Evolutionary conservation across 2,888 invertebrate genomes (phyloP), one percentile per base, ranked within the genome.

Genomic region (Taphrorychus bicolor): DNA sequence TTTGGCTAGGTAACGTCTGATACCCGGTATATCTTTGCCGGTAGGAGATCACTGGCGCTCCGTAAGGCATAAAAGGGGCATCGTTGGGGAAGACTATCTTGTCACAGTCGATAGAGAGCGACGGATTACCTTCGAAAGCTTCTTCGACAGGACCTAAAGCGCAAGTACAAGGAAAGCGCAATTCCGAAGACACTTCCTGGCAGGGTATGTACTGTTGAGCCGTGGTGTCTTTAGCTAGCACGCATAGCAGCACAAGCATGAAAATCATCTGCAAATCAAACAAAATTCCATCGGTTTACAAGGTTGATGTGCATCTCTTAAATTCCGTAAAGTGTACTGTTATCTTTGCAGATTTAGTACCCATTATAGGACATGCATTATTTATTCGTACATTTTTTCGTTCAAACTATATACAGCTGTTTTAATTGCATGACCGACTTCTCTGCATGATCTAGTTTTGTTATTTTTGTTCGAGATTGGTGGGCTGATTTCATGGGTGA

Each of bases 71-170:
- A 73, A 92, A 81, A 7, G 89, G 84, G 0, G 93, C 89, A 72
- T 91, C 89, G 3, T 89, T 89, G 21, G 89, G 85, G 77, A 95
- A 94, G 22, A 94, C 92, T 19, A 93, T 89, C 5, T 88, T 83
- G 83, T 95, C 94, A 80, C 95, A 95, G 81, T 95, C 88, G 86
- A 94, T 89, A 73, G 87, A 84, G 72, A 94, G 88, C 61, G 87
- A 82, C 2, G 83, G 82, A 59, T 82, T 80, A 18, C 82, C 80
- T 14, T 79, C 80, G 71, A 82, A 70, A 54, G 76, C 82, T 63
- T 84, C 82, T 71, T 85, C 86, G 49, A 83, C 82, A 19, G 86
- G 83, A 14, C 84, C 85, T 60, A 85, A 79, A 1, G 80, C 77
- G 72, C 87, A 87, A 24, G 86, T 84, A 83, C 94, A 94, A 0